phyloP scores from a whole-genome alignment of 2,888 invertebrate species.

The Frankliniella intonsa region DNA sequence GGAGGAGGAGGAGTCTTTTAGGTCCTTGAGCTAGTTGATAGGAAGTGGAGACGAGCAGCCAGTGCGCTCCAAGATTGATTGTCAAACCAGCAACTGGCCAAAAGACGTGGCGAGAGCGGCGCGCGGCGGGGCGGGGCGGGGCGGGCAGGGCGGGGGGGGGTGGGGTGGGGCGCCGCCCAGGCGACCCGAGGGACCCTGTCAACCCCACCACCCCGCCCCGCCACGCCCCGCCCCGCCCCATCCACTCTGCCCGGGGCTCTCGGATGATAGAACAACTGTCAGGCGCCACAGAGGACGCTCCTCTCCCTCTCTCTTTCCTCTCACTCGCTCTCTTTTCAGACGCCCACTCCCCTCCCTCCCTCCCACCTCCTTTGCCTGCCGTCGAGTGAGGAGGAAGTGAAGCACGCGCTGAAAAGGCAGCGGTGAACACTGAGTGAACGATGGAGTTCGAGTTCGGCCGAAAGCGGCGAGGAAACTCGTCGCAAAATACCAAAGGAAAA shows the following conservation, averaged over 20 bases:
- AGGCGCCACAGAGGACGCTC: neutral
- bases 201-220: conserved; percentile 19
- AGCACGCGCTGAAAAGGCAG: too few species aligned
- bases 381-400: too few species aligned
- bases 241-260: neutral
- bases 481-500: too few species aligned
- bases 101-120: conserved; percentile 30
- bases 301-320: conserved; percentile 15
- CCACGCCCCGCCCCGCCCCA: conserved; percentile 25
- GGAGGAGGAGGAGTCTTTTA: conserved; percentile 29
- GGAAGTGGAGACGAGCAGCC: conserved; percentile 29
- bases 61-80: conserved; percentile 34
- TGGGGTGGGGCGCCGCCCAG: conserved; percentile 32
- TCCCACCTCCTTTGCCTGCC: neutral
- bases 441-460: too few species aligned
- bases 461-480: too few species aligned
- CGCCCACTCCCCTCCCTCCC: neutral
- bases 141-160: conserved; percentile 29
- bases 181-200: neutral
- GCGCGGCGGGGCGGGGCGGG: conserved; percentile 33
- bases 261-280: conserved; percentile 19
- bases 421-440: too few species aligned
- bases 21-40: conserved; percentile 30
- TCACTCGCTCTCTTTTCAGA: conserved; percentile 1
- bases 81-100: conserved; percentile 32